Percentiles rank a stretch among this genome's conserved stretches.
These are phyloP conservation scores for Platysternon megacephalum DNA, from an alignment of 2,113 vertebrate genomes.

Conservation along the genomic window DNA sequence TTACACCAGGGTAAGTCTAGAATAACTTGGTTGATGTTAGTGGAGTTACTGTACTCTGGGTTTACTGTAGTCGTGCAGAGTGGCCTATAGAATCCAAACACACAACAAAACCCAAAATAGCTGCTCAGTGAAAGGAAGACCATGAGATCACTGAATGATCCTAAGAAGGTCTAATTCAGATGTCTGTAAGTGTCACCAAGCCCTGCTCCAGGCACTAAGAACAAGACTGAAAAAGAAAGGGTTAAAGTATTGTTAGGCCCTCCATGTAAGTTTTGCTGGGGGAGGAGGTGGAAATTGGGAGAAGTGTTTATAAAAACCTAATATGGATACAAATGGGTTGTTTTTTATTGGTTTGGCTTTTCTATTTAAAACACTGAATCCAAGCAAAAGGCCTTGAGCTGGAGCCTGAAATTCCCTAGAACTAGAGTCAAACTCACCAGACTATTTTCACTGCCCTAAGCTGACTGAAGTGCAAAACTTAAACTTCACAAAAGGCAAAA, in stretches of 20 bases:
- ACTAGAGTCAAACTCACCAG: not conserved
- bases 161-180: rapidly evolving
- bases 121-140: not conserved
- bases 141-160: not conserved
- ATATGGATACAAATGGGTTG: not conserved
- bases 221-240: not conserved
- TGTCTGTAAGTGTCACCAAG: rapidly evolving
- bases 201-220: not conserved
- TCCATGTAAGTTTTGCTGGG: not conserved
- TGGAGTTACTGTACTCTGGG: not conserved
- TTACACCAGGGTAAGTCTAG: not conserved
- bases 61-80: not conserved
- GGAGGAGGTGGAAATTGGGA: not conserved
- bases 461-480: not conserved
- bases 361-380: not conserved
- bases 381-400: not conserved
- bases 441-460: not conserved
- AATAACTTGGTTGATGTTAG: not conserved
- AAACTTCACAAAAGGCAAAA: not conserved
- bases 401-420: not conserved
- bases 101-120: rapidly evolving
- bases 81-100: not conserved
- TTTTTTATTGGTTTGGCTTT: not conserved
- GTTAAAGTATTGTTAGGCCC: not conserved
- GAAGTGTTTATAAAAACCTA: not conserved